Conservation (phyloP, 2,888 invertebrate species). For the Acanthosoma haemorrhoidale region DNA sequence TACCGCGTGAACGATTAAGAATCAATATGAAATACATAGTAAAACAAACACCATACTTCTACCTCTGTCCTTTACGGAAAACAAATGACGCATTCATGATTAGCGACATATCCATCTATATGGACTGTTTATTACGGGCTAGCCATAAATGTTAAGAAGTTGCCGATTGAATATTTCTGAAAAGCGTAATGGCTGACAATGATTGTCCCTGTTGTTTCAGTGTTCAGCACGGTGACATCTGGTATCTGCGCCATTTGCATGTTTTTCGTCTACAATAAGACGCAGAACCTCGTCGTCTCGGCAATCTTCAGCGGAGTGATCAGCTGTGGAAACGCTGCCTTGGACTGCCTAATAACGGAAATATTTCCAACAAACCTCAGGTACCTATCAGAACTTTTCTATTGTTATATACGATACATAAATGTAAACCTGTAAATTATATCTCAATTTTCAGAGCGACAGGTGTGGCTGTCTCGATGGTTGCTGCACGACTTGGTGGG, state of each 20-base stretch:
- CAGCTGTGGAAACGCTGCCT: conserved; percentile 81
- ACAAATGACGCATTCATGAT: too few species aligned
- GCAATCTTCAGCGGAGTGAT: conserved; percentile 83
- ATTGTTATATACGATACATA: neutral
- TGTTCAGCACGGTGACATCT: conserved; percentile 79
- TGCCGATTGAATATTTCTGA: too few species aligned
- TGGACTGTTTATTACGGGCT: too few species aligned
- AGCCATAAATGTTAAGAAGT: too few species aligned
- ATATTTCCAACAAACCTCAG: conserved; percentile 87
- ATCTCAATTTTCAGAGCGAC: conserved; percentile 62
- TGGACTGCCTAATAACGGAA: conserved; percentile 89
- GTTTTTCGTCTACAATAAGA: conserved; percentile 77
- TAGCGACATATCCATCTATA: too few species aligned
- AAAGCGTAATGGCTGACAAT: too few species aligned
- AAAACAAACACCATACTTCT: too few species aligned
- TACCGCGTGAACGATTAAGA: too few species aligned
- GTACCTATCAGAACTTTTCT: conserved; percentile 47
- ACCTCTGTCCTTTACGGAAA: too few species aligned
- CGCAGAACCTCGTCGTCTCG: conserved; percentile 75
- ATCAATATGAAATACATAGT: too few species aligned
- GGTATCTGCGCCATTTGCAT: conserved; percentile 77
- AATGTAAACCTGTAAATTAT: neutral
- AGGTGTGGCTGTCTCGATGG: conserved; percentile 85
- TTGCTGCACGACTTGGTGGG: conserved; percentile 81
- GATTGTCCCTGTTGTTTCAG: conserved; percentile 51